Percentiles rank a stretch among this genome's conserved stretches.
phyloP scores from a whole-genome alignment of 2,797 vertebrate genomes.

The Fistularia commersonii region DNA sequence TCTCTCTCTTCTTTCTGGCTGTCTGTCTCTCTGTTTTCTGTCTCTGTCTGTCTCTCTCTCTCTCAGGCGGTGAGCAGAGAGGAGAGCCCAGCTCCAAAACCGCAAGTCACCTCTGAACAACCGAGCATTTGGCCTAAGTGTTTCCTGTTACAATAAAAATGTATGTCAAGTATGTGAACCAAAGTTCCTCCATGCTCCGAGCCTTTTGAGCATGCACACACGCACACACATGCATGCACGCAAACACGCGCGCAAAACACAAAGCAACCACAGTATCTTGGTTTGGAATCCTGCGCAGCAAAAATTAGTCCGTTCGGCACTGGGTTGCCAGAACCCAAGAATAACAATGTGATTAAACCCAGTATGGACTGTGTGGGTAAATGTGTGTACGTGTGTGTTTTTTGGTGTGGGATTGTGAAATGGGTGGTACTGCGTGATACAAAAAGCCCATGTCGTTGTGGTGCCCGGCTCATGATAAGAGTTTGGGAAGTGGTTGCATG shows the following conservation, averaged over 20 bases:
- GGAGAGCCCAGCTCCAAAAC: slow-evolving; percentile 66
- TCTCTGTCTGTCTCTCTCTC: slow-evolving; percentile 28
- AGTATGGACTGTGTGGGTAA: slow-evolving; percentile 18
- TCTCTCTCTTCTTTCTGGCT: slow-evolving; percentile 22
- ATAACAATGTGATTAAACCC: slow-evolving; percentile 44
- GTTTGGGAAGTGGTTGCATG: slow-evolving; percentile 63
- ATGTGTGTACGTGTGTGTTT: slow-evolving; percentile 6
- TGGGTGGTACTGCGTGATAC: slow-evolving; percentile 32
- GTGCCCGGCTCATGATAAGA: slow-evolving; percentile 62
- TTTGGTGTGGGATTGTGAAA: slow-evolving; percentile 31
- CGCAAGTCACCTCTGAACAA: slow-evolving; percentile 72
- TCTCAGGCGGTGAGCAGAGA: slow-evolving; percentile 60
- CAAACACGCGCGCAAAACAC: slow-evolving; percentile 16
- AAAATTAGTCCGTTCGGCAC: slow-evolving; percentile 33
- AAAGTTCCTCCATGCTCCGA: slow-evolving; percentile 40
- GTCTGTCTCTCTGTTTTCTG: too few species aligned
- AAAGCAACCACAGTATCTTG: slow-evolving; percentile 20
- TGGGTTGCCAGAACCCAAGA: slow-evolving; percentile 25
- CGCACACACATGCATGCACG: slow-evolving; percentile 1
- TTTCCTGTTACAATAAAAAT: slow-evolving; percentile 75
- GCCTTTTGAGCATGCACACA: slow-evolving; percentile 25
- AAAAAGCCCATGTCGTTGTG: slow-evolving; percentile 43
- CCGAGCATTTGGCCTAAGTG: slow-evolving; percentile 70
- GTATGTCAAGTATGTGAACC: slow-evolving; percentile 70
- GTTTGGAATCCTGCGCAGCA: slow-evolving; percentile 22